phyloP scores from a whole-genome alignment of 2,113 vertebrate species.

The Stegostoma tigrinum region DNA sequence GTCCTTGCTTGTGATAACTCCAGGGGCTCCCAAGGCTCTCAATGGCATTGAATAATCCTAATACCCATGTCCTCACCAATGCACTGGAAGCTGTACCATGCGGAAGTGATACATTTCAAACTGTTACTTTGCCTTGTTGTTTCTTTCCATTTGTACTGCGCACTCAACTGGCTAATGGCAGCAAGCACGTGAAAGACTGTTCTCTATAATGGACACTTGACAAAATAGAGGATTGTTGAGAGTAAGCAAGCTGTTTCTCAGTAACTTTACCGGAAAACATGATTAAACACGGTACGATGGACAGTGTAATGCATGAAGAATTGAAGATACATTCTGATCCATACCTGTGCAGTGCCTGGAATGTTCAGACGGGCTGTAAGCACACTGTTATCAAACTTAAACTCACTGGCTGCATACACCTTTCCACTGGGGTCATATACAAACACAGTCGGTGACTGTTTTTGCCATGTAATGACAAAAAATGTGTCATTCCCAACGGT shows the following conservation, averaged over 20 bases:
- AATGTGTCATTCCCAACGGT: conserved; percentile 53
- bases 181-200: background rate
- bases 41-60: background rate
- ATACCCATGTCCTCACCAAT: background rate
- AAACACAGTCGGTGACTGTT: conserved; percentile 40
- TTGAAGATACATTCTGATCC: background rate
- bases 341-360: conserved; percentile 53
- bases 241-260: background rate
- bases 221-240: background rate
- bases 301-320: background rate
- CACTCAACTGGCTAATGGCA: background rate
- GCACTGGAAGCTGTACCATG: background rate
- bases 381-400: conserved; percentile 40
- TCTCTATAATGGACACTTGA: background rate
- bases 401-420: conserved; percentile 43
- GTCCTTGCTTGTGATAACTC: background rate
- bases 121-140: background rate
- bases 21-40: background rate
- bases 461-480: conserved; percentile 50
- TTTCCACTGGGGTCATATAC: conserved; percentile 49
- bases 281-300: too few species aligned
- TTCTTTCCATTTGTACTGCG: background rate
- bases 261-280: background rate
- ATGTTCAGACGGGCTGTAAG: conserved; percentile 46
- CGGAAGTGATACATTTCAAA: background rate